These are phyloP conservation scores for Drosophila koepferae DNA, from an alignment of 2,888 invertebrate species.

Conservation along the genomic window DNA sequence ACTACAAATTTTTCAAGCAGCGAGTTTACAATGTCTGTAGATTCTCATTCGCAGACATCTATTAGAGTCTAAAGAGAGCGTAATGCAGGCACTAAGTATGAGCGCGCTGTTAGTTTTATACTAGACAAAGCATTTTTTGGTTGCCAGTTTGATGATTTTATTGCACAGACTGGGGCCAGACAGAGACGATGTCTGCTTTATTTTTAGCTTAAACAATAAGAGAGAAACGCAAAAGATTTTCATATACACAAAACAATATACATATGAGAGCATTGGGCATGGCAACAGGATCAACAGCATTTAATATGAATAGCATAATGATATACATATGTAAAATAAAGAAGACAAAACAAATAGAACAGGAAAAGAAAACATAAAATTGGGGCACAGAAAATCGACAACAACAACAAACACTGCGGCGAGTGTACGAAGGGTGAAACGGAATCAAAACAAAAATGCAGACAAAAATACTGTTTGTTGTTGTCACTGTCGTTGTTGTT, in stretches of 20 bases:
- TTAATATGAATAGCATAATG: slow-evolving; percentile 44
- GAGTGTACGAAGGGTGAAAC: slow-evolving; percentile 37
- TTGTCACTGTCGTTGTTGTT: slow-evolving; percentile 10
- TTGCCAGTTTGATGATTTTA: slow-evolving; percentile 28
- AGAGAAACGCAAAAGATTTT: slow-evolving; percentile 39
- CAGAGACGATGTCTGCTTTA: slow-evolving; percentile 42
- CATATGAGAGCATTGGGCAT: slow-evolving; percentile 52
- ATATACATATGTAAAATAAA: slow-evolving; percentile 20
- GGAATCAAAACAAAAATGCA: slow-evolving; percentile 74
- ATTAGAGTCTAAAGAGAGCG: background rate
- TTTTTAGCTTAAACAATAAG: slow-evolving; percentile 49
- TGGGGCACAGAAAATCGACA: slow-evolving; percentile 57
- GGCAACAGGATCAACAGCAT: slow-evolving; percentile 73
- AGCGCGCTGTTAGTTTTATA: slow-evolving; percentile 1
- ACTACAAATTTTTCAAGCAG: background rate
- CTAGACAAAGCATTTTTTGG: slow-evolving; percentile 18
- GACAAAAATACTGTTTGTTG: slow-evolving; percentile 38
- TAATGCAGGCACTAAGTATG: background rate
- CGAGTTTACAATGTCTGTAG: background rate
- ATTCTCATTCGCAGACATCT: slow-evolving; percentile 11
- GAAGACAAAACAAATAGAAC: slow-evolving; percentile 33
- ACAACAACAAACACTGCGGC: slow-evolving; percentile 54
- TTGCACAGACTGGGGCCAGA: slow-evolving; percentile 47
- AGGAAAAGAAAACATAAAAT: slow-evolving; percentile 47
- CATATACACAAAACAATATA: slow-evolving; percentile 10